Evolutionary conservation across 1,140 invertebrate genomes (phyloP).

Genomic region (silkworm (Bombyx mori)): ASM3026992v2 NC_085111.1:13038001-13038500

Average conservation of each 20-base stretch:
- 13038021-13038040: conserved; percentile 10
- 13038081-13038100: conserved; percentile 27
- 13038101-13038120: conserved; percentile 47
- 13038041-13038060: conserved; percentile 11
- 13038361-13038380: conserved; percentile 41
- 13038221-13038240: conserved; percentile 25
- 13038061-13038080: conserved; percentile 12
- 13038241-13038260: conserved; percentile 24
- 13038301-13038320: conserved; percentile 21
- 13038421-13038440: conserved; percentile 29
- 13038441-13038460: conserved; percentile 26
- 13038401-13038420: conserved; percentile 57
- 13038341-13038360: conserved; percentile 49
- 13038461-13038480: conserved; percentile 33
- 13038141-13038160: conserved; percentile 55
- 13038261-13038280: conserved; percentile 14
- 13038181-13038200: conserved; percentile 25
- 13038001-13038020: not conserved
- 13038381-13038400: conserved; percentile 31
- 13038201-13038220: conserved; percentile 30
- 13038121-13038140: conserved; percentile 52
- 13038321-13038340: conserved; percentile 23
- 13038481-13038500: conserved; percentile 26
- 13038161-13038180: conserved; percentile 28
- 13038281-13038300: conserved; percentile 20